A percentile compares a stretch with the other conserved stretches of the same genome.
These are phyloP conservation scores for Petrocephalus microphthalmus DNA, from an alignment of 2,113 vertebrate genomes.

Conservation along the genomic window DNA sequence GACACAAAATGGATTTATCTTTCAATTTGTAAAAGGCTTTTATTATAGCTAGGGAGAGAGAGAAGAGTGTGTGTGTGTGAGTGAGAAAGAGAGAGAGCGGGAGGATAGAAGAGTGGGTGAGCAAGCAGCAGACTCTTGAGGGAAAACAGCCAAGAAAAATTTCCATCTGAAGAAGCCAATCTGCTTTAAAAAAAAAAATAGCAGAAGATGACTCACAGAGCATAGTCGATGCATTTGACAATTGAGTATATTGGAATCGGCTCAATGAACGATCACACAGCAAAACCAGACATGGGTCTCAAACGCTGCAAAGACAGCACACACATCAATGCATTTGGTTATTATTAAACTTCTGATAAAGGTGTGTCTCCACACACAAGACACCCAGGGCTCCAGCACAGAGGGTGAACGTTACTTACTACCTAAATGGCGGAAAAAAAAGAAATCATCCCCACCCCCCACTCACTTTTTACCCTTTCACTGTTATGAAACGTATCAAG, in stretches of 20 bases:
- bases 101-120: slow-evolving; percentile 20
- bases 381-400: background rate
- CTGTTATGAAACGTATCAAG: background rate
- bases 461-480: background rate
- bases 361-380: background rate
- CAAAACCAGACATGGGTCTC: background rate
- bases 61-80: background rate
- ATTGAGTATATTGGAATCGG: background rate
- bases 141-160: slow-evolving; percentile 58
- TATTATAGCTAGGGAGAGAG: slow-evolving; percentile 14
- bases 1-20: slow-evolving; percentile 44
- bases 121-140: slow-evolving; percentile 43
- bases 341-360: background rate
- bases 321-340: background rate
- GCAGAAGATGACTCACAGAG: slow-evolving; percentile 54
- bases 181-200: slow-evolving; percentile 47
- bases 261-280: background rate
- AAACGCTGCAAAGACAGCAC: background rate
- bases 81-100: slow-evolving; percentile 19
- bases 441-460: background rate
- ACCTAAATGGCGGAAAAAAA: background rate
- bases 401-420: background rate
- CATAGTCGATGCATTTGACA: slow-evolving; percentile 32
- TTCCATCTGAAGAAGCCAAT: slow-evolving; percentile 51
- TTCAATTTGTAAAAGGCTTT: slow-evolving; percentile 32